These are phyloP conservation scores for Sporophila hypoxantha DNA, from an alignment of 2,113 vertebrate species.

Conservation along the genomic window DNA sequence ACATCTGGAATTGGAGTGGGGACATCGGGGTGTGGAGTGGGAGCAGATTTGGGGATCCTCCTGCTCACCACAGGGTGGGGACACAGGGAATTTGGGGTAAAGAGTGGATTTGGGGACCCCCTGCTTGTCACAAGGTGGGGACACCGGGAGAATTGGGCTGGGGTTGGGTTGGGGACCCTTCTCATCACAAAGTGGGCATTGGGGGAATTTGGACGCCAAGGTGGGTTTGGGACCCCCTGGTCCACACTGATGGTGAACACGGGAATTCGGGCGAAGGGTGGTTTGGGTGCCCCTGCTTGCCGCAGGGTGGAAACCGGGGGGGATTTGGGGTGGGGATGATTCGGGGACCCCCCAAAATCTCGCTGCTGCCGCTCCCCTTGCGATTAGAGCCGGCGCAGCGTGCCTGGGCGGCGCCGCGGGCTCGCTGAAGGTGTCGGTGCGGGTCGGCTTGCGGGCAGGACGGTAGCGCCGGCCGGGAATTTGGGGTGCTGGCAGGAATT, in stretches of 20 bases:
- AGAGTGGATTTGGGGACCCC: no score
- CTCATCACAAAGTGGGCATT: no score
- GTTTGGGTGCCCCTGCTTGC: background rate
- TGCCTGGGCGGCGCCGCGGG: background rate
- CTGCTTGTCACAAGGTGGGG: background rate
- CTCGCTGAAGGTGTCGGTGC: background rate
- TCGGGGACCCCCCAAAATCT: background rate
- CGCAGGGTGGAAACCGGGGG: no score
- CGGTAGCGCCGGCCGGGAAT: background rate
- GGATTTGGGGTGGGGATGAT: no score
- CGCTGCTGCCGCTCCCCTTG: background rate
- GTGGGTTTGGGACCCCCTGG: background rate
- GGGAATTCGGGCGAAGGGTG: background rate
- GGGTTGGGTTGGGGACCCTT: no score
- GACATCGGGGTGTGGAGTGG: background rate
- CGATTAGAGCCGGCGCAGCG: background rate
- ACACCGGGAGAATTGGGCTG: no score
- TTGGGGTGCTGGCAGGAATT: no score
- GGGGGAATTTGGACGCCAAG: background rate
- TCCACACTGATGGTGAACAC: no score
- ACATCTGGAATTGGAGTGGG: no score
- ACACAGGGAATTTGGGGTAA: background rate
- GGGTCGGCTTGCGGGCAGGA: conserved; percentile 56
- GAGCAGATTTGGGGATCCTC: background rate
- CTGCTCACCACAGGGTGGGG: background rate